phyloP scores from a whole-genome alignment of 2,113 vertebrate genomes.

The Cochlearius cochlearius region DNA sequence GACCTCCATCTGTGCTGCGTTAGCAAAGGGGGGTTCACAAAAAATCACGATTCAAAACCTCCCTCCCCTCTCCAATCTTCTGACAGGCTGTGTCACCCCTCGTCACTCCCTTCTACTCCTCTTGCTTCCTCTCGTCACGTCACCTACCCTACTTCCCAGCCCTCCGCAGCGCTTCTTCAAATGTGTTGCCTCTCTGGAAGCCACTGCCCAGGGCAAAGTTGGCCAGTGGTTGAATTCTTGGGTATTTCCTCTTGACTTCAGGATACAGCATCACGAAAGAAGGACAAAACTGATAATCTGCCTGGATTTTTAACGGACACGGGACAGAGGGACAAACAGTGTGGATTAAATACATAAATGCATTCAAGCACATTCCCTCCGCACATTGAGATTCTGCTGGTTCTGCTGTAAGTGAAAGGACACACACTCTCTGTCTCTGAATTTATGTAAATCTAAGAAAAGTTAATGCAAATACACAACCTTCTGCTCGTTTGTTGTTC shows the following conservation, averaged over 20 bases:
- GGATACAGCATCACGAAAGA: background rate
- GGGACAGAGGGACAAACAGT: background rate
- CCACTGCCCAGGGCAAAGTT: background rate
- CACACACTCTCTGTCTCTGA: background rate
- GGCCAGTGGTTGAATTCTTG: background rate
- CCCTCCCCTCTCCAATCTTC: background rate
- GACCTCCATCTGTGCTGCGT: conserved; percentile 6
- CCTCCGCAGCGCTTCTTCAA: background rate
- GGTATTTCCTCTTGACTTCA: background rate
- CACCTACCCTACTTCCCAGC: background rate
- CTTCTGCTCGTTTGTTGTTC: background rate
- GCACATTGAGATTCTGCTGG: background rate
- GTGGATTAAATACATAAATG: background rate
- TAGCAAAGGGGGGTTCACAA: background rate
- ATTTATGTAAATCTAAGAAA: conserved; percentile 24
- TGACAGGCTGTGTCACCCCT: background rate
- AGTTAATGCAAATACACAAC: conserved; percentile 15
- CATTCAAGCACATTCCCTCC: background rate
- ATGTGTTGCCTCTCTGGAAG: background rate
- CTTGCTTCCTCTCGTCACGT: background rate
- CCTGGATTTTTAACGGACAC: background rate
- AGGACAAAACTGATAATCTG: background rate
- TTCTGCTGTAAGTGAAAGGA: background rate
- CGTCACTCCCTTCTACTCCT: background rate
- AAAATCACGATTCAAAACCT: background rate